These are phyloP conservation scores for Anoplius nigerrimus DNA, from an alignment of 2,888 invertebrate genomes.

Conservation along the genomic window DNA sequence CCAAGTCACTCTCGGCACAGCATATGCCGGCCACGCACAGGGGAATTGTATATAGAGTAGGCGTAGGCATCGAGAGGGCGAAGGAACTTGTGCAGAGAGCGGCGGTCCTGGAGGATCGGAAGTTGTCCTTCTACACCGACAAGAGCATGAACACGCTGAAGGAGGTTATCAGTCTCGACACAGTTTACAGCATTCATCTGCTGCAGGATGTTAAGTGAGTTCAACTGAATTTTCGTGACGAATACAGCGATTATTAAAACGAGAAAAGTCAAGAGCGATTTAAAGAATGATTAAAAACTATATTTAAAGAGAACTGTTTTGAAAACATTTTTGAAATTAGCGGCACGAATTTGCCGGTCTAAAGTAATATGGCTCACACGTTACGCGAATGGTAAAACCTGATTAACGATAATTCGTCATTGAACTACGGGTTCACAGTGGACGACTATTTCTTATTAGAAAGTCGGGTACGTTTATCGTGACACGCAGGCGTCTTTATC, in stretches of 20 bases:
- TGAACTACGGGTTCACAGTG: no score
- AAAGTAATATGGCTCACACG: no score
- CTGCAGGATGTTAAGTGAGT: conserved; percentile 78
- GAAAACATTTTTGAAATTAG: no score
- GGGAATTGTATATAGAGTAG: conserved; percentile 78
- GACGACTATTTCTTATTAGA: conserved; percentile 8
- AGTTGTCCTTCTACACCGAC: conserved; percentile 85
- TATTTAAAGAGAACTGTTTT: no score
- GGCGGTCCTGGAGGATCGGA: conserved; percentile 81
- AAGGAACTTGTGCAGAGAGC: conserved; percentile 83
- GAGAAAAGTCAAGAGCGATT: no score
- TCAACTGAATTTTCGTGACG: neutral
- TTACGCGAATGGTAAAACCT: no score
- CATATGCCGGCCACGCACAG: conserved; percentile 77
- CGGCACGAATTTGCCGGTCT: no score
- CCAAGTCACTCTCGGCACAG: conserved; percentile 75
- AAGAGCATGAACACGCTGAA: conserved; percentile 82
- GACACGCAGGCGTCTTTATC: conserved; percentile 9
- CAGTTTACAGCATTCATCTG: conserved; percentile 81
- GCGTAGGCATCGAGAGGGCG: conserved; percentile 75
- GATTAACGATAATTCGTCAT: no score
- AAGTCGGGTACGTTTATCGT: no score
- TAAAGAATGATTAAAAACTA: no score
- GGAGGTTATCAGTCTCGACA: conserved; percentile 83
- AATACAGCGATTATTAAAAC: no score